phyloP scores from a whole-genome alignment of 2,888 invertebrate species.

The Drosophila fungiperda region DNA sequence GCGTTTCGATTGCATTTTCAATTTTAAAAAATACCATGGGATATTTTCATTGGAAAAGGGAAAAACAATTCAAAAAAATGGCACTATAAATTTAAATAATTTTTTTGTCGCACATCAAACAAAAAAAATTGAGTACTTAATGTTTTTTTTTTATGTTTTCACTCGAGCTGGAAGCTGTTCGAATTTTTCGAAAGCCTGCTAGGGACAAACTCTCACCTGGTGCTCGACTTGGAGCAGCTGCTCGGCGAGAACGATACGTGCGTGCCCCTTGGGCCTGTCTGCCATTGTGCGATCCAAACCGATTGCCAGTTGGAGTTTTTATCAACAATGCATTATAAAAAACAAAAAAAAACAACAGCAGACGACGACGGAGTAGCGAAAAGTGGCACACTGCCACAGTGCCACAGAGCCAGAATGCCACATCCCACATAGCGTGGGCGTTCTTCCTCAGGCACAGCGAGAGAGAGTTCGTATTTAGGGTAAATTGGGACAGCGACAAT shows the following conservation, averaged over 20 bases:
- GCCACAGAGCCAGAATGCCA: slow-evolving; percentile 11
- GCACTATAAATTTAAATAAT: slow-evolving; percentile 36
- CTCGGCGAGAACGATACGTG: slow-evolving; percentile 71
- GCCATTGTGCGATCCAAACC: slow-evolving; percentile 64
- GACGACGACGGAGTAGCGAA: slow-evolving; percentile 8
- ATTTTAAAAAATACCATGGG: not conserved
- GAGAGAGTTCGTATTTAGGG: slow-evolving; percentile 62
- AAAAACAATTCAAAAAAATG: not conserved
- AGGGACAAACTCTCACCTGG: slow-evolving; percentile 56
- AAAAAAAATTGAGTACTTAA: slow-evolving; percentile 23
- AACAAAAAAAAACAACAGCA: not conserved
- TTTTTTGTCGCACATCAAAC: not conserved
- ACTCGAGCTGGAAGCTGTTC: not conserved
- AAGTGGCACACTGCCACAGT: slow-evolving; percentile 44
- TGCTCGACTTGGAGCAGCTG: slow-evolving; percentile 63
- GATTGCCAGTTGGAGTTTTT: slow-evolving; percentile 56
- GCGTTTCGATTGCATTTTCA: slow-evolving; percentile 57
- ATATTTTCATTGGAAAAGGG: not conserved
- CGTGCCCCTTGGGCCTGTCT: slow-evolving; percentile 60
- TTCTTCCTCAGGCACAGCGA: slow-evolving; percentile 13
- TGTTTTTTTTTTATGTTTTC: too few species aligned
- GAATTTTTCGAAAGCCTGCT: slow-evolving; percentile 44
- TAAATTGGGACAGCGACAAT: slow-evolving; percentile 78
- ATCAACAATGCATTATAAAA: slow-evolving; percentile 44
- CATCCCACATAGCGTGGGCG: slow-evolving; percentile 32